A percentile compares a stretch with the other conserved stretches of the same genome.
These are phyloP conservation scores for Pedetes capensis DNA, from an alignment of 2,113 vertebrate genomes.

Conservation along the genomic window DNA sequence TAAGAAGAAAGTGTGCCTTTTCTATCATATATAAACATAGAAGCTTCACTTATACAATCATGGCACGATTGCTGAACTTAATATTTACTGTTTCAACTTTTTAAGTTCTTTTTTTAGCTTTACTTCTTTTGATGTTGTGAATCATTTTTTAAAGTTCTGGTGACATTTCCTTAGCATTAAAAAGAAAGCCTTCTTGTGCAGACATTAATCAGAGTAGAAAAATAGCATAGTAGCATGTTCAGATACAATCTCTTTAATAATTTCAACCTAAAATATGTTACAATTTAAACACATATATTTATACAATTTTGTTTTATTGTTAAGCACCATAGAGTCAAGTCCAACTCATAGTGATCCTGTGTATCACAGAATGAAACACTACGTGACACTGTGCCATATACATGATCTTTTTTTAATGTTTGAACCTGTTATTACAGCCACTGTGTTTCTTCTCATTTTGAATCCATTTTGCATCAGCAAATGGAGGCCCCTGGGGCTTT, in stretches of 20 bases:
- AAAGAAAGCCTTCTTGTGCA: not conserved
- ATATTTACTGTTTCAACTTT: constrained; percentile 53
- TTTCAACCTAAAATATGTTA: not conserved
- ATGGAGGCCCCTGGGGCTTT: too few relatives aligned
- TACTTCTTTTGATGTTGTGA: constrained; percentile 65
- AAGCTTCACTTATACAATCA: constrained; percentile 9
- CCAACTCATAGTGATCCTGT: not conserved
- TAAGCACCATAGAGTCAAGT: too few relatives aligned
- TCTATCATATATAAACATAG: not conserved
- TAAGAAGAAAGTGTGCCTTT: not conserved
- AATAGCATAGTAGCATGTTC: not conserved
- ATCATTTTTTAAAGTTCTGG: constrained; percentile 66
- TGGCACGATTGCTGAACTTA: constrained; percentile 40
- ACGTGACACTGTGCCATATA: too few relatives aligned
- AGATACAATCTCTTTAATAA: constrained; percentile 39
- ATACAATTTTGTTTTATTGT: constrained; percentile 5
- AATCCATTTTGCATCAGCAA: too few relatives aligned
- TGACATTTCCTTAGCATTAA: constrained; percentile 62
- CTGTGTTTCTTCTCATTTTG: too few relatives aligned
- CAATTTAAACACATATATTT: constrained; percentile 15
- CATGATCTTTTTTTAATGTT: too few relatives aligned
- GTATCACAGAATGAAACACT: too few relatives aligned
- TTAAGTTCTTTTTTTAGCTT: constrained; percentile 52
- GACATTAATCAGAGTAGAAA: constrained; percentile 50
- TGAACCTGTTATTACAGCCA: too few relatives aligned